Conservation (phyloP, 2,113 vertebrate species). For the Amazona vittata region DNA sequence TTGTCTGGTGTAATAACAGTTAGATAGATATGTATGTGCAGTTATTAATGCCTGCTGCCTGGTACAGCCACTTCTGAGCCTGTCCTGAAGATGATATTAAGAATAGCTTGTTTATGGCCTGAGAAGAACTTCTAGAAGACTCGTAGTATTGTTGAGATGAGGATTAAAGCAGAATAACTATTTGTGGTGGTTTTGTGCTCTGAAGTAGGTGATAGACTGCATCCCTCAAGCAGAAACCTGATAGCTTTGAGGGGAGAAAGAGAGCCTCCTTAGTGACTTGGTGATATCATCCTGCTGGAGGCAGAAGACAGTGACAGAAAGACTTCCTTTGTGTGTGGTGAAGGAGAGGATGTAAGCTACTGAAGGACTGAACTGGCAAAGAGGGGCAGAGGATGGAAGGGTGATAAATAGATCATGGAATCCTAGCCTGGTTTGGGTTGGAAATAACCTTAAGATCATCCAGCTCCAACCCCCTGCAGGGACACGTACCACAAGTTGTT, state of each 20-base stretch:
- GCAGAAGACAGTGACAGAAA: not conserved
- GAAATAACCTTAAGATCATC: not conserved
- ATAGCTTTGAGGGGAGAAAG: not conserved
- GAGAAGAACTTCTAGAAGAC: not conserved
- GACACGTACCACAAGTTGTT: not conserved
- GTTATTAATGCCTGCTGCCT: not conserved
- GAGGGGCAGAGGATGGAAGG: not conserved
- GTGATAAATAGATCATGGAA: not conserved
- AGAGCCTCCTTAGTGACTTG: not conserved
- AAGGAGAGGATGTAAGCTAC: not conserved
- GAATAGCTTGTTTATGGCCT: not conserved
- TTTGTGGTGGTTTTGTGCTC: not conserved
- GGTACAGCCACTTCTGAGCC: not conserved
- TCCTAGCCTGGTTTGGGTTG: not conserved
- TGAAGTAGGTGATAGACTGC: not conserved
- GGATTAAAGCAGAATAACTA: not conserved
- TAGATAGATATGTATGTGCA: not conserved
- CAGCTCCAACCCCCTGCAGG: not conserved
- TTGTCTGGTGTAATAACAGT: not conserved
- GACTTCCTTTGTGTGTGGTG: not conserved
- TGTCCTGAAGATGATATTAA: not conserved
- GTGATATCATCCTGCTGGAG: not conserved
- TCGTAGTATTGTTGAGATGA: not conserved
- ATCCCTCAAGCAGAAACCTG: not conserved
- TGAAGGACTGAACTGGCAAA: not conserved